phyloP scores from a whole-genome alignment of 2,113 vertebrate species.

The Isurus oxyrinchus region DNA sequence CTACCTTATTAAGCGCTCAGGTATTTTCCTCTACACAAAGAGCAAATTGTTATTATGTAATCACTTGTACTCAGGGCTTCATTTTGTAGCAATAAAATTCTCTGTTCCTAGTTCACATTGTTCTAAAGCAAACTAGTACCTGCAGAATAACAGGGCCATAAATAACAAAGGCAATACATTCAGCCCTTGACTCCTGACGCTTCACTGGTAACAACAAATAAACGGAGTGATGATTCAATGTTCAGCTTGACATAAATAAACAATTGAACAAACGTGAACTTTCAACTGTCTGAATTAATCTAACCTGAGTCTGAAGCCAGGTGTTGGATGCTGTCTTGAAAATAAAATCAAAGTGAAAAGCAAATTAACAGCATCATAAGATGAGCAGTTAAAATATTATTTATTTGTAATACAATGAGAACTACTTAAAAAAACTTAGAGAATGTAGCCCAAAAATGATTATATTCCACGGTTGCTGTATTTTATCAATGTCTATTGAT shows the following conservation, averaged over 20 bases:
- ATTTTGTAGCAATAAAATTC: not conserved
- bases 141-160: not conserved
- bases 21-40: not conserved
- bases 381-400: not conserved
- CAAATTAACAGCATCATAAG: not conserved
- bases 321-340: not conserved
- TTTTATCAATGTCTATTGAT: not conserved
- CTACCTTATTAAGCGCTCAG: not conserved
- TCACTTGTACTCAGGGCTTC: not conserved
- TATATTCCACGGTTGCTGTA: not conserved
- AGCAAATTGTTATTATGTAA: not conserved
- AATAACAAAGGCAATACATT: not conserved
- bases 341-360: not conserved
- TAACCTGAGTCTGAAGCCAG: not conserved
- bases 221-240: not conserved
- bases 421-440: not conserved
- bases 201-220: not conserved
- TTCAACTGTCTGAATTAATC: not conserved
- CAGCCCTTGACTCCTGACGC: not conserved
- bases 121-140: slow-evolving; percentile 8
- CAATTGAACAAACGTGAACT: not conserved
- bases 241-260: not conserved
- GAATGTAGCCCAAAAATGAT: not conserved
- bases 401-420: not conserved
- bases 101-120: not conserved